These are phyloP conservation scores for Calyptomena viridis DNA, from an alignment of 2,113 vertebrate species.

Conservation along the genomic window DNA sequence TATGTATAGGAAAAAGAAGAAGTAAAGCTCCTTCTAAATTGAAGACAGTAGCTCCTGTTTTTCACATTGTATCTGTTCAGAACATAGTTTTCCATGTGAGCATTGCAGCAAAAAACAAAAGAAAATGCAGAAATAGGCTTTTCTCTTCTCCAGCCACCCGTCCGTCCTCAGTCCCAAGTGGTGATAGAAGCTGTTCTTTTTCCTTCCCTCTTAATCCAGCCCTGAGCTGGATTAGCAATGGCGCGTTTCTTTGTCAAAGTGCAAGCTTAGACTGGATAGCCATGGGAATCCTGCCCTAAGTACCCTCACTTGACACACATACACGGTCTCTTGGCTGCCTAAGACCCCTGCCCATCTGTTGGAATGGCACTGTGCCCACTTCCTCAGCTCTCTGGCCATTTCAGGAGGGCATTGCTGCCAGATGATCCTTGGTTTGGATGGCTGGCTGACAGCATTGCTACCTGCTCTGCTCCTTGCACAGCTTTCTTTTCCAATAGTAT, in stretches of 20 bases:
- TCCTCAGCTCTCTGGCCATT: constrained; percentile 15
- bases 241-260: constrained; percentile 16
- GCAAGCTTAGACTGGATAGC: constrained; percentile 17
- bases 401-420: constrained; percentile 2
- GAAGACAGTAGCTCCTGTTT: not conserved
- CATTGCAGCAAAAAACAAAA: not conserved
- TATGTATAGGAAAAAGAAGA: not conserved
- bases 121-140: not conserved
- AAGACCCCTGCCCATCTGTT: constrained; percentile 65
- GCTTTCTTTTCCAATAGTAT: not conserved
- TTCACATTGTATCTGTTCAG: accelerated
- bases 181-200: constrained; percentile 21
- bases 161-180: not conserved
- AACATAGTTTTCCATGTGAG: not conserved
- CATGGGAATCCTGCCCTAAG: constrained; percentile 58
- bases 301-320: constrained; percentile 54
- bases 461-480: not conserved
- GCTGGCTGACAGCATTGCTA: not conserved
- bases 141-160: not conserved
- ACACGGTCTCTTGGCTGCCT: constrained; percentile 53
- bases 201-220: constrained; percentile 14
- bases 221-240: constrained; percentile 46
- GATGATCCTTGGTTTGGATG: not conserved
- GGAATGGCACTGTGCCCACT: constrained; percentile 50
- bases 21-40: not conserved